Evolutionary conservation across 1,140 invertebrate genomes (phyloP).

Genomic region (Nautilus pompilius): DNA sequence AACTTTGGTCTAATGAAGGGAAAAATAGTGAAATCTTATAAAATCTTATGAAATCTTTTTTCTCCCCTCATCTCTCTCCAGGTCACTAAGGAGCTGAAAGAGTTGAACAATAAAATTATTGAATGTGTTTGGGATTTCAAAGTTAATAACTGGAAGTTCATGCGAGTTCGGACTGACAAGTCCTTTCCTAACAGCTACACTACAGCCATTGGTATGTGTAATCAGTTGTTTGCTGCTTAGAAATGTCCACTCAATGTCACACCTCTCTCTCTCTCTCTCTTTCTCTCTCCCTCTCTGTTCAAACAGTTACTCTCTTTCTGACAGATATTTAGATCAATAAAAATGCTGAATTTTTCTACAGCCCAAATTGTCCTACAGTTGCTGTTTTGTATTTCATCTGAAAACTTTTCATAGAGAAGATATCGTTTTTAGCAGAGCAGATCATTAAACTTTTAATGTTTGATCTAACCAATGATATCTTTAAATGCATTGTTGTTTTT

Average conservation of each 20-base stretch:
- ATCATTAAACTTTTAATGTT: not conserved
- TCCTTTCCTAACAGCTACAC: conserved; percentile 87
- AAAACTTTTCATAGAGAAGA: not conserved
- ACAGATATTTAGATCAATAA: not conserved
- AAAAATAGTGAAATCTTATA: not conserved
- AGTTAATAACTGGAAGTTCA: conserved; percentile 80
- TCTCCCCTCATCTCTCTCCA: conserved; percentile 23
- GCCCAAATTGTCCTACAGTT: not conserved
- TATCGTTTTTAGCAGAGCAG: not conserved
- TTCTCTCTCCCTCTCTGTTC: not conserved
- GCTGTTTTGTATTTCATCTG: too few relatives aligned
- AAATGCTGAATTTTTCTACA: not conserved
- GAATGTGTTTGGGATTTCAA: conserved; percentile 77
- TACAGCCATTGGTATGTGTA: conserved; percentile 71
- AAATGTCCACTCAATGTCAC: conserved; percentile 9
- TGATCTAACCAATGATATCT: not conserved
- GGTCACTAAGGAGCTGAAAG: conserved; percentile 68
- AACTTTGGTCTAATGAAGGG: too few relatives aligned
- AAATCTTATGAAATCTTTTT: not conserved
- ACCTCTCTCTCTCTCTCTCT: conserved; percentile 2
- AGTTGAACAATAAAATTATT: conserved; percentile 90
- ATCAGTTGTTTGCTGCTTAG: not conserved
- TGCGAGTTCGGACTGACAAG: conserved; percentile 96
- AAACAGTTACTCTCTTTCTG: not conserved
- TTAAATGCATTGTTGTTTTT: conserved; percentile 14